These are phyloP conservation scores for Porites cylindrica DNA, from an alignment of 92 coral and sea anemone species.

Conservation along the genomic window DNA sequence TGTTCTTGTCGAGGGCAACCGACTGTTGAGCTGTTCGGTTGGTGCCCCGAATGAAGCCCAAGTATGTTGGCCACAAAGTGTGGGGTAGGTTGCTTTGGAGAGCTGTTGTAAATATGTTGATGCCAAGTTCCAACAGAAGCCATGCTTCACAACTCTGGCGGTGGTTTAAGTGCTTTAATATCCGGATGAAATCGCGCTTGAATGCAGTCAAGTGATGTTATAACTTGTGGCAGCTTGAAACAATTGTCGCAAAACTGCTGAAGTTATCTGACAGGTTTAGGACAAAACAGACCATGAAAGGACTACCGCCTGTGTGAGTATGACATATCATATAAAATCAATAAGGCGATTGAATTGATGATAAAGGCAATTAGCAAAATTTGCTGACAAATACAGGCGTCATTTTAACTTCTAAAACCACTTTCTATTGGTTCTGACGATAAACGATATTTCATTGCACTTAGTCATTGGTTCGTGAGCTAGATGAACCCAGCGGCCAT, in stretches of 20 bases:
- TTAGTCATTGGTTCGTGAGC: conserved; percentile 68
- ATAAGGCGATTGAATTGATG: conserved; percentile 97
- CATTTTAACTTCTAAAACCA: conserved; percentile 52
- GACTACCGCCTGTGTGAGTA: conserved; percentile 82
- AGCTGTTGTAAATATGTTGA: conserved; percentile 90
- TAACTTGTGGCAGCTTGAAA: conserved; percentile 43
- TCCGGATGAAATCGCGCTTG: conserved; percentile 16
- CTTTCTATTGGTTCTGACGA: conserved; percentile 67
- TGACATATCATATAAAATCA: conserved; percentile 99
- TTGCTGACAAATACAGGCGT: conserved; percentile 94
- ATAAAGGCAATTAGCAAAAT: conserved; percentile 99
- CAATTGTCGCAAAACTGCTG: conserved; percentile 50
- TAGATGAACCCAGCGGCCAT: conserved; percentile 76
- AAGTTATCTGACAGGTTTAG: conserved; percentile 75
- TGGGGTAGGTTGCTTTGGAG: conserved; percentile 95
- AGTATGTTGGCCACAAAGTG: conserved; percentile 96
- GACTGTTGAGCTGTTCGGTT: conserved; percentile 49
- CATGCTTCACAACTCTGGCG: conserved; percentile 14
- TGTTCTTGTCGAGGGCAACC: conserved; percentile 29
- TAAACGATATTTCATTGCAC: conserved; percentile 23
- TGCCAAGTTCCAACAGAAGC: conserved; percentile 93
- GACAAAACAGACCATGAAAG: conserved; percentile 80
- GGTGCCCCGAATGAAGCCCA: conserved; percentile 84
- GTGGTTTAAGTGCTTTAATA: conserved; percentile 3
- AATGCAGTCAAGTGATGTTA: conserved; percentile 50